Base-by-base conservation (phyloP, 2,797 vertebrate genomes). In the Catharus ustulatus region DNA sequence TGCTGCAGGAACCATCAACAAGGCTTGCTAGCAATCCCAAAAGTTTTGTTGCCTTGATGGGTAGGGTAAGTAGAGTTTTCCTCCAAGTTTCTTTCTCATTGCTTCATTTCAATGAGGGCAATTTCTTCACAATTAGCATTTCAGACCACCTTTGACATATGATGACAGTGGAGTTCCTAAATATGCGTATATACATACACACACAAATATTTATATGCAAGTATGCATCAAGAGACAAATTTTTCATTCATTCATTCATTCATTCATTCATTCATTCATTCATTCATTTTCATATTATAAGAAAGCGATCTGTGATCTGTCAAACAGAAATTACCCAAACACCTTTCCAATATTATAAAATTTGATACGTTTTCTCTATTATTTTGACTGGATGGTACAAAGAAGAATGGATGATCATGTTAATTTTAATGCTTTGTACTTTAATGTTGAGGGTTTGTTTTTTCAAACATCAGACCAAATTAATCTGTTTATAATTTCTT, bases 371-470 rank as follows among this genome's bases (percentile, higher is more conserved):
- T 49, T 38, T 84, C 21, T 71, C 30, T 38, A 2, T 40, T 51
- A 43, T 21, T 59, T 24, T 32, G 36, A 54, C 15, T 1, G 1
- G 10, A 51, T 22, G 4, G 22, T 20, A n/a, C 71, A 48, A 79
- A 86, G 7, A 68, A 63, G 75, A 68, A 27, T 13, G 3, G 40
- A 48, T 68, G 5, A 40, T 15, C 0, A 0, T 0, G 0, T 23
- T 82, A 26, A 52, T 77, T 84, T 74, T 51, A 67, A 24, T 66
- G 9, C 3, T 77, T 71, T 61, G 5, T 48, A 34, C 13, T 54
- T 78, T 43, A 64, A 46, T 45, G 9, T 16, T 57, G 19, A n/a
- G 2, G 4, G 3, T 0, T n/a, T 52, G 29, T 13, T 55, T 54
- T 40, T 87, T 21, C 9, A n/a, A 85, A 87, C 46, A 71, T 4